Evolutionary conservation across 30 jellyfish, hydroid and myxozoan species (phyloP), one percentile per base, ranked within the genome.

Genomic region (Aurelia coerulea): DNA sequence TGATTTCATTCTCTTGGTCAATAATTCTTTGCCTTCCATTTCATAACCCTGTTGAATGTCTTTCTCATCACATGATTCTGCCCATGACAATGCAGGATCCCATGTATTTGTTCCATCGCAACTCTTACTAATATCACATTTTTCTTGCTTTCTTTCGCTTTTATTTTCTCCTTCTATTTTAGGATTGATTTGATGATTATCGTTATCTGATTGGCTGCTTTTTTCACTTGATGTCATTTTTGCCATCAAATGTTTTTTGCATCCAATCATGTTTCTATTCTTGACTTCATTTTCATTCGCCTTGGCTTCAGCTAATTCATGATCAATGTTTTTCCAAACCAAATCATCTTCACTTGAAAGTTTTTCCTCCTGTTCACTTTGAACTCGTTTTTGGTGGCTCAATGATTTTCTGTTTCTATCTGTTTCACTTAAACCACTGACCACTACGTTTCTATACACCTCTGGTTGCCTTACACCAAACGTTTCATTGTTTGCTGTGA

Each of bases 61-160:
- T 75, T 84, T 65, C 42, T 65, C 56, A 1, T 73, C 88, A 62
- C 81, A 64, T 32, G 65, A 42, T 17, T 84, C 93, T 51, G 93
- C 93, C 93, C 93, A 84, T 50, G 93, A 84, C 2, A 84, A 59
- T 3, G 93, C 93, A 42, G 93, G 93, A 42, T 84, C 93, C 93
- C 93, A 84, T n/a, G 78, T 65, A 35, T 84, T 84, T 39, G 72
- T 74, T 62, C 93, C 85, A 84, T 84, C 93, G 62, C 62, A 29
- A 70, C 84, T 81, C 32, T 51, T 59, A n/a, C 6, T 60, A 60
- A 11, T 12, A 23, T 60, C 37, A 10, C 5, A 23, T 13, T 60
- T 60, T n/a, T 60, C 13, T 10, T n/a, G 35, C 8, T 60, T 23
- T 60, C 35, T 17, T 60, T n/a, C 35, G 4, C 12, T n/a, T 23